Base-by-base conservation (phyloP, 2,113 vertebrate species). In the Candoia aspera region DNA sequence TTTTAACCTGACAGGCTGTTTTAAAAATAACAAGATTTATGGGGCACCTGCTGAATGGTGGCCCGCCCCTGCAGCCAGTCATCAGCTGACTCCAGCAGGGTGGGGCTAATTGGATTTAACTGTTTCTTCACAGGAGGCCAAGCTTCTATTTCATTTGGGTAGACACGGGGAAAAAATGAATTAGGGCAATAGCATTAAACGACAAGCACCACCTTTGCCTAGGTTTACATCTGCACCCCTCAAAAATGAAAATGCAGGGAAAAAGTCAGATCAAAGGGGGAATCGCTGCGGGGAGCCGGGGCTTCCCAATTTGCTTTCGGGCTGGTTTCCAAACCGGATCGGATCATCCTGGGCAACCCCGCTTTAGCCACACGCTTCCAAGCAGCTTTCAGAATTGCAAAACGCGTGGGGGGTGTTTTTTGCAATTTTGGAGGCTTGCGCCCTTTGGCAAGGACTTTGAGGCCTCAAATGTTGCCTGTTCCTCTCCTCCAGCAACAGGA, bases 401-500 rank as follows among this genome's bases (percentile, higher is more conserved):
- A 37, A 42, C 42, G 42, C 42, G 42, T 2, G 42, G 42, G 42
- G 42, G 42, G 42, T 3, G 42, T 3, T 42, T 3, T 3, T 42
- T 42, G 42, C 42, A 42, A 42, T 42, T 42, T 42, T 42, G 42
- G 42, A 42, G 3, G 42, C 42, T 42, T 42, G 42, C 42, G 3
- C 42, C 42, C 42, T 42, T 42, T 42, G 42, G 8, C 73, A 8
- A 42, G 64, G 33, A 9, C 15, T 15, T 37, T 21, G 33, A 37
- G 33, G 9, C 37, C 17, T 42, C 73, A 42, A 79, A 57, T 17
- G 19, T 9, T 79, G 33, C 15, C 2, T 79, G 33, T 87, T 6
- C 29, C 23, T 9, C 49, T 55, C 42, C 15, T 46, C 8, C 92
- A 98, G 98, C 95, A 98, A 96, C 95, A 97, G 98, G 93, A 98